phyloP scores from a whole-genome alignment of 2,113 vertebrate species.

The Dicerorhinus sumatrensis region DNA sequence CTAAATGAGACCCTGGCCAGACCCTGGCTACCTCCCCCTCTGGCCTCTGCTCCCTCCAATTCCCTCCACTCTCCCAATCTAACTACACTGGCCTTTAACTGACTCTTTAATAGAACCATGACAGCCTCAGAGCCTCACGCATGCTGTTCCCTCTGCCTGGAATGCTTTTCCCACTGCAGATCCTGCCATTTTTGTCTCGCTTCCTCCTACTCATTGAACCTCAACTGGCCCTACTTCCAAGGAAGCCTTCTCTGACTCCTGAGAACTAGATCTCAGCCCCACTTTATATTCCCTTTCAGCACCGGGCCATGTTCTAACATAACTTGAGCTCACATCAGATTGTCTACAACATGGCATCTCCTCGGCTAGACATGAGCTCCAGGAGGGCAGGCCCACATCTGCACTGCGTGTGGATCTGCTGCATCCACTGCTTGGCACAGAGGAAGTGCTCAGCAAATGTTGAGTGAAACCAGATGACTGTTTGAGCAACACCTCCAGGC shows the following conservation, averaged over 20 bases:
- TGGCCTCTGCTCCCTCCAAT: not conserved
- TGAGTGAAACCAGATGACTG: not conserved
- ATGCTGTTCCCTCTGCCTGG: not conserved
- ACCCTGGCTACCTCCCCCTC: not conserved
- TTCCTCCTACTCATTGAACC: not conserved
- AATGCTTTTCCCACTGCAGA: not conserved
- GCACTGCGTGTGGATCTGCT: too few species aligned
- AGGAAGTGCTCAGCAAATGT: not conserved
- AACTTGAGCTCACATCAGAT: not conserved
- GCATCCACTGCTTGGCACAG: not conserved
- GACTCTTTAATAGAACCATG: not conserved
- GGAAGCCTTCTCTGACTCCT: not conserved
- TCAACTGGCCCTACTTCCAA: not conserved
- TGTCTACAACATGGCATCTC: rapidly evolving
- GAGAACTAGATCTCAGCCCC: not conserved
- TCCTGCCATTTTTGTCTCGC: not conserved
- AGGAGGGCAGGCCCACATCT: not conserved
- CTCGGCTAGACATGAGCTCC: not conserved
- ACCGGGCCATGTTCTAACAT: not conserved
- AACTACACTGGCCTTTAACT: not conserved
- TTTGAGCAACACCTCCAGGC: rapidly evolving
- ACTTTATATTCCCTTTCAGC: not conserved
- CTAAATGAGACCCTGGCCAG: not conserved
- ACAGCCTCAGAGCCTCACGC: not conserved
- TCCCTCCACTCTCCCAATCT: not conserved